phyloP scores from a whole-genome alignment of 2,888 invertebrate species.

The Xylophagus ater region DNA sequence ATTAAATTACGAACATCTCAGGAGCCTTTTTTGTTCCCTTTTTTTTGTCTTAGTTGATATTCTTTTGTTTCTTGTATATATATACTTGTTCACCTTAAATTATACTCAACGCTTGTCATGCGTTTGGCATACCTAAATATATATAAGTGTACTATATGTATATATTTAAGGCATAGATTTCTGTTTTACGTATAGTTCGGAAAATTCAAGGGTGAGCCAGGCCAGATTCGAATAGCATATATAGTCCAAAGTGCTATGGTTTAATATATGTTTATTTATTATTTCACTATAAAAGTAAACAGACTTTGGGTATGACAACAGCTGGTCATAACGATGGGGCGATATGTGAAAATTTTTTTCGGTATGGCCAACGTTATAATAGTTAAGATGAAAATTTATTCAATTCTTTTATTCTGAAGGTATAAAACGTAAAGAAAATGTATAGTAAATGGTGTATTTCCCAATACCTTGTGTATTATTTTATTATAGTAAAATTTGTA shows the following conservation, averaged over 20 bases:
- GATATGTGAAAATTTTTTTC: constrained; percentile 15
- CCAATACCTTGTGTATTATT: constrained; percentile 10
- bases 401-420: constrained; percentile 7
- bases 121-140: too few species aligned
- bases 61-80: too few species aligned
- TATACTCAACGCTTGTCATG: too few species aligned
- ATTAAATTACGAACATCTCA: constrained; percentile 14
- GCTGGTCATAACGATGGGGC: constrained; percentile 15
- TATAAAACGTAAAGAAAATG: constrained; percentile 10
- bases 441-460: constrained; percentile 12
- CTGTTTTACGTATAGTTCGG: too few species aligned
- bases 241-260: too few species aligned
- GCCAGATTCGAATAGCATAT: too few species aligned
- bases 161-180: too few species aligned
- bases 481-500: too few species aligned
- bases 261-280: constrained; percentile 15
- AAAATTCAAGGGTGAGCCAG: too few species aligned
- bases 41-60: too few species aligned
- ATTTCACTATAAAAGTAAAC: constrained; percentile 18
- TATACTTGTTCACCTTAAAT: constrained; percentile 12
- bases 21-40: constrained; percentile 12
- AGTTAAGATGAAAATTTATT: not conserved
- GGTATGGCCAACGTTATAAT: not conserved
- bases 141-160: too few species aligned
- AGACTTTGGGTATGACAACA: constrained; percentile 17